These are phyloP conservation scores for Gymnothorax reevesii DNA, from an alignment of 2,797 vertebrate species.

Conservation along the genomic window DNA sequence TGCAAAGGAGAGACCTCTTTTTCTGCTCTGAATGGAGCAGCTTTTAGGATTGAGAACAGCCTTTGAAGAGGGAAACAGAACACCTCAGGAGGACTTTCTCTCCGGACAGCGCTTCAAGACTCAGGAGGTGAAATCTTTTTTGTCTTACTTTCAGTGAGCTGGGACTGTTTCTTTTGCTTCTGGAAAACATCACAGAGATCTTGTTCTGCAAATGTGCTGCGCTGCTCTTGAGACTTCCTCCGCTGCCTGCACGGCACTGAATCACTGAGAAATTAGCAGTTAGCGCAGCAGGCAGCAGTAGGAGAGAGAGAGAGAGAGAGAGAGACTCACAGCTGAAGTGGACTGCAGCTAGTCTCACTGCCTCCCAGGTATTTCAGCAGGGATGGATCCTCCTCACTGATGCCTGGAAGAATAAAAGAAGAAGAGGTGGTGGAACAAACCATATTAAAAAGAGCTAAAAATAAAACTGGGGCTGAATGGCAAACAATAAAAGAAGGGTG, in stretches of 20 bases:
- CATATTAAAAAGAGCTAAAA: constrained; percentile 20
- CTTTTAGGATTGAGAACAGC: neutral
- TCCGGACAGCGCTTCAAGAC: neutral
- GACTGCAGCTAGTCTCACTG: constrained; percentile 37
- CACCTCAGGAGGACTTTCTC: neutral
- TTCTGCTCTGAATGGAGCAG: constrained; percentile 3
- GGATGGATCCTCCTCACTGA: constrained; percentile 44
- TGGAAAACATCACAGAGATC: neutral
- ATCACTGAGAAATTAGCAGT: constrained; percentile 33
- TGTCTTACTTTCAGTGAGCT: neutral
- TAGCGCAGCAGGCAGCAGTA: constrained; percentile 21
- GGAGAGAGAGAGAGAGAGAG: constrained; percentile 19
- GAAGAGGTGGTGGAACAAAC: neutral
- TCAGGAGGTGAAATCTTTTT: constrained; percentile 2
- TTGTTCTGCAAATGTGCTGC: constrained; percentile 19
- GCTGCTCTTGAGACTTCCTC: constrained; percentile 17
- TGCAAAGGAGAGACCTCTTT: neutral
- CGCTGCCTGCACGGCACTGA: constrained; percentile 18
- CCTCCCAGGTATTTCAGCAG: constrained; percentile 33
- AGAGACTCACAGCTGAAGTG: constrained; percentile 38
- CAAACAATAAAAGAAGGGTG: constrained; percentile 41
- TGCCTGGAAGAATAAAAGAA: constrained; percentile 27
- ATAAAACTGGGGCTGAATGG: constrained; percentile 55
- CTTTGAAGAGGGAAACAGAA: neutral
- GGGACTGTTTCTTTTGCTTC: neutral